Conservation (phyloP, 2,888 invertebrate species). For the Chymomyza procnemis region DNA sequence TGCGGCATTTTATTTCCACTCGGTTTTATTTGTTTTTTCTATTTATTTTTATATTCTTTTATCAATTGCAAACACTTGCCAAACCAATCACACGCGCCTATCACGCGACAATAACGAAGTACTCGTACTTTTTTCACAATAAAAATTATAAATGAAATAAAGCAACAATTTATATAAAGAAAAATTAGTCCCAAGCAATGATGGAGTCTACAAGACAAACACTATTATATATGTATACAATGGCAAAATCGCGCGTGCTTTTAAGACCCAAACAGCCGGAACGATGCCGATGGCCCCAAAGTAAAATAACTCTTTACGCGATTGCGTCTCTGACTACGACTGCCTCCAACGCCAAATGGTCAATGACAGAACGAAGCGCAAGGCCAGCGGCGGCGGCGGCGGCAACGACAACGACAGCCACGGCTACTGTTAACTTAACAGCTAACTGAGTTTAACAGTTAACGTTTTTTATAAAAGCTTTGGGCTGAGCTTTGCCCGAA, state of each 20-base stretch:
- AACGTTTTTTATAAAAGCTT: not conserved
- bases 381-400: too few species aligned
- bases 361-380: conserved; percentile 41
- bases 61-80: conserved; percentile 57
- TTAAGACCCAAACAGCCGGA: conserved; percentile 31
- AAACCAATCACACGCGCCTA: conserved; percentile 22
- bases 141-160: not conserved
- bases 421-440: not conserved
- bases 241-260: conserved; percentile 5
- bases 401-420: not conserved
- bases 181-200: not conserved
- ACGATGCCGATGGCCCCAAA: conserved; percentile 34
- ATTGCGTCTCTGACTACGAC: conserved; percentile 25
- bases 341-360: conserved; percentile 49
- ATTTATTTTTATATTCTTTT: conserved; percentile 31
- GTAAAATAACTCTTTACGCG: not conserved
- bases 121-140: not conserved
- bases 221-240: not conserved
- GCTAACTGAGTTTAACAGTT: conserved; percentile 13
- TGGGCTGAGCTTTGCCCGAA: not conserved
- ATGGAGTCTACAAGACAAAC: not conserved
- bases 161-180: not conserved
- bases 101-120: conserved; percentile 53
- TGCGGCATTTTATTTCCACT: conserved; percentile 53
- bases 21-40: conserved; percentile 12